phyloP scores from a whole-genome alignment of 2,797 vertebrate genomes.

The Danionella dracula region DNA sequence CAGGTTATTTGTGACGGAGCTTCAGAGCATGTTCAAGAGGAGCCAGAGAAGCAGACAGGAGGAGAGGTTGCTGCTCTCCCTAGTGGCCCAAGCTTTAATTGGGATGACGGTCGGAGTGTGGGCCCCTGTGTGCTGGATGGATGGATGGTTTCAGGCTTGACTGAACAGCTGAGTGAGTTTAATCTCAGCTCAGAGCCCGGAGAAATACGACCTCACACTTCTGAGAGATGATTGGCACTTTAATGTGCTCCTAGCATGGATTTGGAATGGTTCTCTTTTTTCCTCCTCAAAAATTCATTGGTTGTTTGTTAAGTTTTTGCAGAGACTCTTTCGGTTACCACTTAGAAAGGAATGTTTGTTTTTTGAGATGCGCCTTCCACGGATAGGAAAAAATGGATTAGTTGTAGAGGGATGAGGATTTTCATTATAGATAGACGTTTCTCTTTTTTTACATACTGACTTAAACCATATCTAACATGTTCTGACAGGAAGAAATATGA shows the following conservation, averaged over 20 bases:
- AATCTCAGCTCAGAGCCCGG: conserved; percentile 14
- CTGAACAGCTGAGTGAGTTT: conserved; percentile 37
- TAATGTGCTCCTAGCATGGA: conserved; percentile 11
- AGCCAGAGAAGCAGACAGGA: conserved; percentile 2
- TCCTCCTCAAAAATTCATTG: neutral
- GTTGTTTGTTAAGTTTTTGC: neutral
- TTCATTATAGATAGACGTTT: conserved; percentile 16
- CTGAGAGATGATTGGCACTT: conserved; percentile 24
- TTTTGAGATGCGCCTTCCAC: conserved; percentile 3
- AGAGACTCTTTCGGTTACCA: neutral
- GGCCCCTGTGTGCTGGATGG: conserved; percentile 23
- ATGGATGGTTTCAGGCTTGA: conserved; percentile 33
- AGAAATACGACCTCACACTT: conserved; percentile 5
- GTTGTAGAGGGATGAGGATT: conserved; percentile 3
- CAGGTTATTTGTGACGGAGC: conserved; percentile 16
- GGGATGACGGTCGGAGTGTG: conserved; percentile 24
- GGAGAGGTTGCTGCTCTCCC: conserved; percentile 15
- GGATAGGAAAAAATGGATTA: neutral
- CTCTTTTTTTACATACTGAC: neutral
- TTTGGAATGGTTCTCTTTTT: neutral
- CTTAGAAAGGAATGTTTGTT: conserved; percentile 1
- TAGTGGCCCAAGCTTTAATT: conserved; percentile 28
- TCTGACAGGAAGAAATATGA: neutral
- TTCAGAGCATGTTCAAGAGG: conserved; percentile 8
- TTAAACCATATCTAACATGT: conserved; percentile 8